Conservation (phyloP, 2,113 vertebrate species). For the Scytalopus superciliaris region DNA sequence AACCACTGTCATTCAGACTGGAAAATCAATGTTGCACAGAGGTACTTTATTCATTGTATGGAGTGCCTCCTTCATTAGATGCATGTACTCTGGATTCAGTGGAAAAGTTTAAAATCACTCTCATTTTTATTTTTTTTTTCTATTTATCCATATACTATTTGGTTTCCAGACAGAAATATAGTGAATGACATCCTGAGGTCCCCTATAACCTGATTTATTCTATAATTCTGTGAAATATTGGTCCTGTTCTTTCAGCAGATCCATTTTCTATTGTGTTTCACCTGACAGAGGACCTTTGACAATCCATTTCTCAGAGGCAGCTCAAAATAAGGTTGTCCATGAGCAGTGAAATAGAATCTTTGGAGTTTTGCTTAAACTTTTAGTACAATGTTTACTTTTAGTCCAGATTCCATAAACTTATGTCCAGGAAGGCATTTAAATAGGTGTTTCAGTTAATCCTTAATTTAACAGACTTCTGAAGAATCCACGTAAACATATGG, state of each 20-base stretch:
- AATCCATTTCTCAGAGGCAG: neutral
- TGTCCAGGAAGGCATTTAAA: slow-evolving; percentile 23
- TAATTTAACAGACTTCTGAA: slow-evolving; percentile 37
- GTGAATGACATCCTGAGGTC: neutral
- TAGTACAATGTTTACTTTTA: slow-evolving; percentile 22
- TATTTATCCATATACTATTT: neutral
- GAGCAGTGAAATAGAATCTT: neutral
- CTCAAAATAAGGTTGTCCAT: neutral
- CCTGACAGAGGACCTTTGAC: neutral
- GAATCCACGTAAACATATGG: slow-evolving; percentile 41
- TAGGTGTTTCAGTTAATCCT: slow-evolving; percentile 53
- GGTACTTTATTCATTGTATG: slow-evolving; percentile 31
- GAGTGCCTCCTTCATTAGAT: neutral
- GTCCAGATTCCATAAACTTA: slow-evolving; percentile 10
- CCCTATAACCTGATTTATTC: neutral
- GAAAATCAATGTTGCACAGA: slow-evolving; percentile 64
- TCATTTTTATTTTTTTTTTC: neutral
- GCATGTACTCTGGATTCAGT: neutral
- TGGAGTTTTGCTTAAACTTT: neutral
- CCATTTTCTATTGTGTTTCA: slow-evolving; percentile 21
- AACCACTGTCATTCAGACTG: slow-evolving; percentile 67
- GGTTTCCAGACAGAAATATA: neutral
- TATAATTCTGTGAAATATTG: neutral
- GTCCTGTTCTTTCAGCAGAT: neutral
- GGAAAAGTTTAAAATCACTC: neutral